A percentile compares a stretch with the other conserved stretches of the same genome.
Evolutionary conservation across 2,888 invertebrate species (phyloP).

Genomic region (Augochlorella aurata): DNA sequence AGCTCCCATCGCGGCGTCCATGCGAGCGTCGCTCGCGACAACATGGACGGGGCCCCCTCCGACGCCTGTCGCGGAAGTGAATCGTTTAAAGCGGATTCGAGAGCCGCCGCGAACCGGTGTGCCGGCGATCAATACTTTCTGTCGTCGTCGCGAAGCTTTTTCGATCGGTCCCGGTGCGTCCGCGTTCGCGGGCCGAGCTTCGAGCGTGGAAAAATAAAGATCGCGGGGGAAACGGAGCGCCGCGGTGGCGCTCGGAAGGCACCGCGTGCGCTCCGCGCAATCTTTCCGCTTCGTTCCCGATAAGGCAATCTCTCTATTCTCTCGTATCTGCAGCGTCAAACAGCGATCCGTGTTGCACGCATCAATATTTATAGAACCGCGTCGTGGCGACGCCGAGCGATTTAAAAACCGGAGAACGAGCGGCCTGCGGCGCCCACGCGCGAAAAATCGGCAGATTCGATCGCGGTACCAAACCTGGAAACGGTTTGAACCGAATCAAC

Average conservation of each 20-base stretch:
- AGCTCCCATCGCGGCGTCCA: constrained; percentile 52
- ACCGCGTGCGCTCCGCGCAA: not conserved
- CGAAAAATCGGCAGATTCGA: not conserved
- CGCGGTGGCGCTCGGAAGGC: not conserved
- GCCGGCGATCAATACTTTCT: constrained; percentile 40
- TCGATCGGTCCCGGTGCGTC: not conserved
- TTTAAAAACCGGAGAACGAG: not conserved
- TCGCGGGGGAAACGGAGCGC: too few relatives aligned
- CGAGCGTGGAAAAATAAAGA: not conserved
- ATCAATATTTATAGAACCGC: constrained; percentile 33
- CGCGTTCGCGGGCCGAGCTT: not conserved
- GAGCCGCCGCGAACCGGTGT: constrained; percentile 44
- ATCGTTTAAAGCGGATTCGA: constrained; percentile 67
- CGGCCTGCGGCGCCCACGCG: not conserved
- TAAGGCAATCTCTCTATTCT: constrained; percentile 15
- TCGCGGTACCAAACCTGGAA: too few relatives aligned
- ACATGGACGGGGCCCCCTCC: constrained; percentile 48
- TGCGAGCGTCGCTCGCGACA: constrained; percentile 34
- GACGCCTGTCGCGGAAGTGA: constrained; percentile 67
- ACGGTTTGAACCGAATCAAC: not conserved
- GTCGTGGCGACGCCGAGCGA: not conserved
- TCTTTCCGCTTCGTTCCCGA: constrained; percentile 7
- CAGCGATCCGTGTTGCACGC: constrained; percentile 5
- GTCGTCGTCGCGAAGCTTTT: not conserved
- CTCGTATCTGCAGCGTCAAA: constrained; percentile 1